Evolutionary conservation across 2,888 invertebrate species (phyloP), one percentile per base, ranked within the genome.

Genomic region (Diaphora mendica): DNA sequence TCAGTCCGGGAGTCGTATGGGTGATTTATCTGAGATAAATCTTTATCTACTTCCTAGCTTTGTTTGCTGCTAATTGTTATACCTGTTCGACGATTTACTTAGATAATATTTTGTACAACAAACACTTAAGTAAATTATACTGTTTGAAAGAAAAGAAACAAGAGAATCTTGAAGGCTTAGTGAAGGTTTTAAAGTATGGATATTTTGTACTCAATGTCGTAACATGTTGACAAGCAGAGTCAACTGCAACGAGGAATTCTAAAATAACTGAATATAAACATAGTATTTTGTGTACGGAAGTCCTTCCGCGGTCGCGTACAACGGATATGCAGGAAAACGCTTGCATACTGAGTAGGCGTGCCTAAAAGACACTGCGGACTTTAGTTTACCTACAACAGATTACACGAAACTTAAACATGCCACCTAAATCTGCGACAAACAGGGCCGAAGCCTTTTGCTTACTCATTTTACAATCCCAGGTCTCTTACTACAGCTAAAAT

Each of bases 301-400:
- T 94, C 92, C 92, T 94, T 92, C 93, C 92, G 93, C 91, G 94
- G 93, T 92, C 93, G 94, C 92, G 91, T 93, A 93, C 92, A 94
- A 93, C 94, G 95, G 94, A 95, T 95, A 92, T 94, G 91, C 91
- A 93, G 94, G 92, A 93, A 94, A 94, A 93, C 93, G 93, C 94
- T 94, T 94, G 95, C 95, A 95, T 95, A 94, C 95, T 94, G 94
- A 95, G 93, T 93, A 95, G 94, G 91, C 94, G 94, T 93, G 92
- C 95, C 94, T 95, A 94, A 95, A 95, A 95, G 95, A 95, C 93
- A 95, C 93, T 94, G 94, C 94, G 92, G 95, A 93, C 92, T 95
- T 93, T 92, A 92, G 91, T 91, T 92, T 91, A 94, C 93, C 91
- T 93, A 94, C 92, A 91, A 87, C 86, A 92, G 94, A 94, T 94